Evolutionary conservation across 2,113 vertebrate species (phyloP), one percentile per base, ranked within the genome.

Genomic region (Urocynchramus pylzowi): DNA sequence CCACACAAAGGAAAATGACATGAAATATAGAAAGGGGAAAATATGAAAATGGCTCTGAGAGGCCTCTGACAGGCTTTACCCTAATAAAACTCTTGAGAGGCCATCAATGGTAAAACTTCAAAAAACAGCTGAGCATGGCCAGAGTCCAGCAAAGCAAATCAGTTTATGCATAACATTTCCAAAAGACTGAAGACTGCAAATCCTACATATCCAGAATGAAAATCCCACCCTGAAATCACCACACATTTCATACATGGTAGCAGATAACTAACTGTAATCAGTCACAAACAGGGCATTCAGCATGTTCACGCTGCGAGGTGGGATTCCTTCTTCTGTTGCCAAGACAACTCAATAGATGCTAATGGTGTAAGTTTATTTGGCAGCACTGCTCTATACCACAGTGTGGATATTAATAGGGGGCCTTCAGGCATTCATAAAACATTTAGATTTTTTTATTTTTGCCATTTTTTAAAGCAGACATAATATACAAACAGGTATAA

Each of bases 281-380:
- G 78, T 79, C 79, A 53, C 65, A 90, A 80, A 74, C 63, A 73
- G 49, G 89, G 47, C 84, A 93, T 76, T 85, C 70, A 77, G 65
- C 70, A 64, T 0, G 0, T 27, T 57, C 45, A 35, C 69, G 84
- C 88, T 89, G 50, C 7, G 12, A 93, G 93, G 53, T 75, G 39
- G 95, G 59, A 61, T 61, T 83, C 63, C 57, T 73, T 47, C 74
- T 77, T 68, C 89, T 84, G 93, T 97, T 97, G 74, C 83, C 91
- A 96, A 90, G 96, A 96, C 91, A 95, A 96, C 95, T 84, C 87
- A 92, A 81, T 13, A 79, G 83, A 90, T 85, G 83, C 21, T 91
- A 91, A 93, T 76, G 54, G 54, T 65, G 19, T 30, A 87, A 64
- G 49, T 88, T 95, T 82, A 95, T 87, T 92, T 94, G 82, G 79